Conservation (phyloP, 92 coral and sea anemone species). For the Phenganax stokvisi region DNA sequence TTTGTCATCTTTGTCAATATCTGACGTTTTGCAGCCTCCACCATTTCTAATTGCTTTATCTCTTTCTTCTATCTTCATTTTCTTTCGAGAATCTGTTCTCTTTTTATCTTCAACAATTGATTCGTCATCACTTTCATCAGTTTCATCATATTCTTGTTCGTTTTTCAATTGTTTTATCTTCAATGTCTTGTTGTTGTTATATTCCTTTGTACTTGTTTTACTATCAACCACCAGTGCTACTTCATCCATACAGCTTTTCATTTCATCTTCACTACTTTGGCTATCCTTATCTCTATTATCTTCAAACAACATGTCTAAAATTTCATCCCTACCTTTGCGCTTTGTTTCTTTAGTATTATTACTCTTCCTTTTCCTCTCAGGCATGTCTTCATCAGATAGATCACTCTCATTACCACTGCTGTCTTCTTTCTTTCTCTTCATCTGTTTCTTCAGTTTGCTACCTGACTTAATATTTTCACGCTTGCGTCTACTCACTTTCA, state of each 20-base stretch:
- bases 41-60: neutral
- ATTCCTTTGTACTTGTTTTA: too few relatives aligned
- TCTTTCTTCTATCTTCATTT: neutral
- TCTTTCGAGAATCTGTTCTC: neutral
- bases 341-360: constrained; percentile 18
- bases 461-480: neutral
- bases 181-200: too few relatives aligned
- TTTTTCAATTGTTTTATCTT: too few relatives aligned
- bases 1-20: neutral
- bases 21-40: neutral
- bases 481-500: neutral
- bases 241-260: too few relatives aligned
- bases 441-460: neutral
- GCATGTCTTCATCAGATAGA: constrained; percentile 15
- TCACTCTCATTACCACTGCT: constrained; percentile 4
- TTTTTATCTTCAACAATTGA: constrained; percentile 3
- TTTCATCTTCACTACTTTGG: too few relatives aligned
- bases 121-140: constrained; percentile 10
- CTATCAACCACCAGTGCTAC: too few relatives aligned
- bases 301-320: neutral
- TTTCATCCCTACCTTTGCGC: neutral
- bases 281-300: too few relatives aligned
- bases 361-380: constrained; percentile 7
- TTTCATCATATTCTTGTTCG: neutral
- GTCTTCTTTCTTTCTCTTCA: constrained; percentile 9